Conservation (phyloP, 2,888 invertebrate genomes). For the Monochamus alternatus region DNA sequence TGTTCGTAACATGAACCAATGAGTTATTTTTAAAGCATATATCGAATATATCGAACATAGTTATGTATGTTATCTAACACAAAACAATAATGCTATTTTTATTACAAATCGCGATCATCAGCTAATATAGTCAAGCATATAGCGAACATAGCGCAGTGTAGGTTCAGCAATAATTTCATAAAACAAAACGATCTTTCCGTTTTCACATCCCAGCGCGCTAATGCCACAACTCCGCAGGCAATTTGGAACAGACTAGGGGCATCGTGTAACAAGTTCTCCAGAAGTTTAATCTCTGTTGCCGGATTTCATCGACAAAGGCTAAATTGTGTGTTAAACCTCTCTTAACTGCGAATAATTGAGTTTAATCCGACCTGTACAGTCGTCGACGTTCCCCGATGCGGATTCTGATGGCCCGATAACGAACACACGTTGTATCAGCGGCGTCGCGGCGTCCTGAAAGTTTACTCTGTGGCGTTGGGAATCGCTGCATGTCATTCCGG, state of each 20-base stretch:
- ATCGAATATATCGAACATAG: too few relatives aligned
- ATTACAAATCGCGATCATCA: too few relatives aligned
- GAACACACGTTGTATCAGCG: background rate
- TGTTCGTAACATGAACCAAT: too few relatives aligned
- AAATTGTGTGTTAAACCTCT: conserved; percentile 26
- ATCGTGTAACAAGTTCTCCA: conserved; percentile 15
- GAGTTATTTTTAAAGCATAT: too few relatives aligned
- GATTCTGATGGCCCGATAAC: conserved; percentile 8
- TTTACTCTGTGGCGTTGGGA: background rate
- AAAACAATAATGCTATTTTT: too few relatives aligned
- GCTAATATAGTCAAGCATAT: too few relatives aligned
- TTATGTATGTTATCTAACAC: too few relatives aligned
- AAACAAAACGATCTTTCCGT: background rate
- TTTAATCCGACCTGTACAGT: conserved; percentile 2
- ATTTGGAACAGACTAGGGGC: conserved; percentile 1
- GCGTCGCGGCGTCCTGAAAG: background rate
- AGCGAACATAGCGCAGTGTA: too few relatives aligned
- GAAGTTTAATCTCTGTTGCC: conserved; percentile 15
- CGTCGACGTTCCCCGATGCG: background rate
- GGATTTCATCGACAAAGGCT: conserved; percentile 13
- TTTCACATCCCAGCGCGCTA: background rate
- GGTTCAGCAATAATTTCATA: background rate
- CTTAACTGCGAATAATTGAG: conserved; percentile 20
- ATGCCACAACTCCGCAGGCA: background rate
- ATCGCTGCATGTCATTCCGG: background rate